Percentiles rank a stretch among this genome's conserved stretches.
These are phyloP conservation scores for Lasioglossum calceatum DNA, from an alignment of 2,888 invertebrate species.

Conservation along the genomic window DNA sequence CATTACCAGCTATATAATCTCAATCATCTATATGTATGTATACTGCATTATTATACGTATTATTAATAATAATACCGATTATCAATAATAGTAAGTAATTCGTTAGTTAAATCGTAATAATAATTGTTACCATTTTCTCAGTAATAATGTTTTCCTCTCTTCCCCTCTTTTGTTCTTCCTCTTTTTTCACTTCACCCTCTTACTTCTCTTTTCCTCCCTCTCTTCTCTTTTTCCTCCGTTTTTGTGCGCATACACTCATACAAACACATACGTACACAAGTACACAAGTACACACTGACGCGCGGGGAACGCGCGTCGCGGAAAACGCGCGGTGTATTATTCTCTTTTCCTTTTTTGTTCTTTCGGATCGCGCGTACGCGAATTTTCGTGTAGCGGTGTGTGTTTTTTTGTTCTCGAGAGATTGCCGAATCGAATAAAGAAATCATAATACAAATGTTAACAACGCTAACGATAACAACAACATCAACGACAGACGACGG, in stretches of 20 bases:
- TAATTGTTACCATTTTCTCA: conserved; percentile 6
- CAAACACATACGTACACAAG: background rate
- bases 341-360: background rate
- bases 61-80: conserved; percentile 77
- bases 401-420: conserved; percentile 2
- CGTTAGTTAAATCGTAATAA: conserved; percentile 30
- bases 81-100: conserved; percentile 38
- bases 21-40: conserved; percentile 66
- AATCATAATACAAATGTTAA: conserved; percentile 20
- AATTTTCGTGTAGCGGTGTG: background rate
- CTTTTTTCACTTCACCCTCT: background rate
- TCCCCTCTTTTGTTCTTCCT: background rate
- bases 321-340: background rate
- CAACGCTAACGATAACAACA: conserved; percentile 5
- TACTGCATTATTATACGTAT: conserved; percentile 33
- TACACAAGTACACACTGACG: background rate
- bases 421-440: background rate
- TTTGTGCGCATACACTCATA: conserved; percentile 18
- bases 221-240: conserved; percentile 61
- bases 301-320: background rate
- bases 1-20: conserved; percentile 76
- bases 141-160: conserved; percentile 9
- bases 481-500: conserved; percentile 17
- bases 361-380: background rate
- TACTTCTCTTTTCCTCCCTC: conserved; percentile 2